Evolutionary conservation across 2,113 vertebrate species (phyloP), one percentile per base, ranked within the genome.

Genomic region (Gasterosteus nipponicus): DNA sequence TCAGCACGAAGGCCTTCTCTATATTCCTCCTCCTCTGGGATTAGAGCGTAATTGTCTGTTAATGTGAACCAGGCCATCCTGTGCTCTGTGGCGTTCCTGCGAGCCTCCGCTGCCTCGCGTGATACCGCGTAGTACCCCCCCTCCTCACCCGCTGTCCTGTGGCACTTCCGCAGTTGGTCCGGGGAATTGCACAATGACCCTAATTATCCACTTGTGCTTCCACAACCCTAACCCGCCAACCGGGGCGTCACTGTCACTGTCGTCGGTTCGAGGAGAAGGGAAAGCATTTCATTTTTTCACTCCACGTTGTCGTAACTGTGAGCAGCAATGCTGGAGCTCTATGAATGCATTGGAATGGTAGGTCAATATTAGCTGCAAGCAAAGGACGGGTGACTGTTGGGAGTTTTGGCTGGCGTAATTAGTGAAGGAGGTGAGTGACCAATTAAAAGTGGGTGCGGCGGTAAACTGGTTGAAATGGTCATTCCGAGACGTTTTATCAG

Each of bases 31-130:
- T 88, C 90, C 89, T 73, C 59, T 79, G 89, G 87, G 89, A 89
- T 87, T 82, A 38, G 69, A 64, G 65, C 82, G 80, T 90, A 92
- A 92, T 92, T 92, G 89, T 86, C 84, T 92, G 72, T 84, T 92
- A 90, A 92, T 92, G 70, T 87, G 85, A 92, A 92, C 89, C 84
- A 90, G 91, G 91, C 89, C 91, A 89, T 79, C 35, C 42, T 81
- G 78, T 82, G 81, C 87, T 87, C n/a, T 11, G 19, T 67, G 58
- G 69, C 78, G 82, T 83, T 82, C 78, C 60, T 58, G 60, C 66
- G 81, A 74, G 83, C 79, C 39, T 18, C 46, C 71, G 74, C 70
- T 80, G 76, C 70, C 78, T 82, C 53, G 70, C 73, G 57, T 67
- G 71, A 81, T 77, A 54, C 68, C 61, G 18, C 80, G 72, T 72